Base-by-base conservation (phyloP, 2,113 vertebrate genomes). In the Xiphophorus maculatus region DNA sequence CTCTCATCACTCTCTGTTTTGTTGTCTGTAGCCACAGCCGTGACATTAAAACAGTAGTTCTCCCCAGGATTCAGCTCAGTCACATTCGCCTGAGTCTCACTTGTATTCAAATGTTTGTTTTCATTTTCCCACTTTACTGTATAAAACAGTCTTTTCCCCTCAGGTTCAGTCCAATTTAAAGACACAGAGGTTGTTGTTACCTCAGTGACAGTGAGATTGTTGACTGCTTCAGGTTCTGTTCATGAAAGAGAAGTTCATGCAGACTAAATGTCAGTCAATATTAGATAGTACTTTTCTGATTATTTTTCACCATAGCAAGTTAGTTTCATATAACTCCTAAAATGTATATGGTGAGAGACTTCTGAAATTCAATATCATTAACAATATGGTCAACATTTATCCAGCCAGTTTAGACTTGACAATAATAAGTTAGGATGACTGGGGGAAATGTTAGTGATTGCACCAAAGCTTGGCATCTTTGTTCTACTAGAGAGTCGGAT, bases 31-130 rank as follows among this genome's bases (percentile, higher is more conserved):
- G 73, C 82, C 4, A 82, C 58, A 35, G 76, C 67, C 51, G 37
- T 69, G 1, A 84, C 63, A 63, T 0, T 71, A 29, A 87, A 60
- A 0, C 1, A 0, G 67, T 82, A 91, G 11, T 66, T 25, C 1
- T 66, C 48, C 63, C 85, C 89, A 83, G 87, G n/a, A 76, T 22
- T 88, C 83, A 92, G 89, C 30, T 54, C 8, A 73, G 8, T 80
- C 3, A 91, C 67, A 6, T 60, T 77, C 2, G 44, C 76, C 0
- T 40, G 0, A 30, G 0, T 6, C 5, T 71, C 73, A 54, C 0
- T 60, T 0, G 0, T 0, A 54, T 0, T 27, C 0, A 0, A 0
- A 35, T 35, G 1, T 35, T 35, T 35, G 29, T 0, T 30, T 1
- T 0, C 0, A 2, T 0, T 10, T 62, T 63, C 69, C 84, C 80